Conservation (phyloP, 2,888 invertebrate species). For the Meliscaeva auricollis region DNA sequence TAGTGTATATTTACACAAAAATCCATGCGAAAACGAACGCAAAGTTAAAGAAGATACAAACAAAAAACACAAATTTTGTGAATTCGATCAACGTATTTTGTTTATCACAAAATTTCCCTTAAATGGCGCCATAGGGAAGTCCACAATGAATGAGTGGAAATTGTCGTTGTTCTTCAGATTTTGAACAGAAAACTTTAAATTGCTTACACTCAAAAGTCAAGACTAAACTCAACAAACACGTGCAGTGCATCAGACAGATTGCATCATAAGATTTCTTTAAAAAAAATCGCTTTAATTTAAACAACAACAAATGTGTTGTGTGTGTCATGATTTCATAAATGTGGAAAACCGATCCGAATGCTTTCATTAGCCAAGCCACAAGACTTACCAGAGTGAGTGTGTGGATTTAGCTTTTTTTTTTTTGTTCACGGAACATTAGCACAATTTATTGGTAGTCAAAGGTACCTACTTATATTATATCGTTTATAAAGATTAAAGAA, state of each 20-base stretch:
- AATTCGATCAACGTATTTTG: slow-evolving; percentile 14
- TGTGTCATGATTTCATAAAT: not conserved
- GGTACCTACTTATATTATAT: not conserved
- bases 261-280: slow-evolving; percentile 4
- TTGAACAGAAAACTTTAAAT: not conserved
- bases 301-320: not conserved
- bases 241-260: not conserved
- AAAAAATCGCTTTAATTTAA: not conserved
- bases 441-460: slow-evolving; percentile 15
- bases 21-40: not conserved
- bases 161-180: slow-evolving; percentile 18
- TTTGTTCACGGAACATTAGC: slow-evolving; percentile 38
- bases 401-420: not conserved
- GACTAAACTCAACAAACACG: not conserved
- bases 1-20: not conserved
- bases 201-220: not conserved
- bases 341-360: slow-evolving; percentile 27
- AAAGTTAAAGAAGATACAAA: not conserved
- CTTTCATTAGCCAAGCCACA: slow-evolving; percentile 3
- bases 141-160: not conserved
- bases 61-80: not conserved
- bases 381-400: not conserved
- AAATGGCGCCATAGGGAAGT: slow-evolving; percentile 20
- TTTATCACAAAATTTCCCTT: not conserved
- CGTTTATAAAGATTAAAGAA: slow-evolving; percentile 9